Conservation (phyloP, 2,888 invertebrate genomes). For the Stenurella melanura region DNA sequence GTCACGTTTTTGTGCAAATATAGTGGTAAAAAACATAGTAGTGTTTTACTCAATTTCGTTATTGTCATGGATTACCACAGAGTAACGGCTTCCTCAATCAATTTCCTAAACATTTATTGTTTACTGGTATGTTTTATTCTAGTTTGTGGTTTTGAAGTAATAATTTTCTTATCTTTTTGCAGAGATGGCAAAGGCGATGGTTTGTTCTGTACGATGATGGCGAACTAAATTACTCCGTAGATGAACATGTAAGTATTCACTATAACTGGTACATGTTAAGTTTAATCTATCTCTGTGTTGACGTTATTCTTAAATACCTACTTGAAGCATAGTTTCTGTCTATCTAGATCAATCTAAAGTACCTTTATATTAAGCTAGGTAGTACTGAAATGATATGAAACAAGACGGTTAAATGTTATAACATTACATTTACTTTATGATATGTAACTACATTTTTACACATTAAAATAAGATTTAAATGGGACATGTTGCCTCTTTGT, state of each 20-base stretch:
- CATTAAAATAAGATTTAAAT: no score
- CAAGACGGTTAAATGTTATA: not conserved
- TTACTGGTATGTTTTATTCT: not conserved
- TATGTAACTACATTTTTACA: no score
- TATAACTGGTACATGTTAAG: slow-evolving; percentile 24
- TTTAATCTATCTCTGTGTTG: not conserved
- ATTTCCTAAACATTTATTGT: no score
- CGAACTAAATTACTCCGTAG: slow-evolving; percentile 96
- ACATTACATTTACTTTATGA: not conserved
- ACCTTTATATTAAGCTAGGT: not conserved
- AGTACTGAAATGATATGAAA: not conserved
- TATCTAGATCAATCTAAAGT: slow-evolving; percentile 1
- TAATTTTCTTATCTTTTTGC: slow-evolving; percentile 71
- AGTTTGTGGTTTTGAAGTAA: slow-evolving; percentile 9
- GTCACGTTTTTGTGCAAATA: no score
- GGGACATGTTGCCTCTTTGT: no score
- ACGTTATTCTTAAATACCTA: not conserved
- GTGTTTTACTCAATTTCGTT: no score
- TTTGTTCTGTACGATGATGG: slow-evolving; percentile 98
- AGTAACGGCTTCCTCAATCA: no score
- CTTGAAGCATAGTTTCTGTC: not conserved
- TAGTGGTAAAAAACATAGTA: no score
- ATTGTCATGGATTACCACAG: no score
- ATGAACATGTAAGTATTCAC: slow-evolving; percentile 94
- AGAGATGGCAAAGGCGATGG: slow-evolving; percentile 99